Evolutionary conservation across 2,113 vertebrate species (phyloP).

Genomic region (Nipponia nippon): DNA sequence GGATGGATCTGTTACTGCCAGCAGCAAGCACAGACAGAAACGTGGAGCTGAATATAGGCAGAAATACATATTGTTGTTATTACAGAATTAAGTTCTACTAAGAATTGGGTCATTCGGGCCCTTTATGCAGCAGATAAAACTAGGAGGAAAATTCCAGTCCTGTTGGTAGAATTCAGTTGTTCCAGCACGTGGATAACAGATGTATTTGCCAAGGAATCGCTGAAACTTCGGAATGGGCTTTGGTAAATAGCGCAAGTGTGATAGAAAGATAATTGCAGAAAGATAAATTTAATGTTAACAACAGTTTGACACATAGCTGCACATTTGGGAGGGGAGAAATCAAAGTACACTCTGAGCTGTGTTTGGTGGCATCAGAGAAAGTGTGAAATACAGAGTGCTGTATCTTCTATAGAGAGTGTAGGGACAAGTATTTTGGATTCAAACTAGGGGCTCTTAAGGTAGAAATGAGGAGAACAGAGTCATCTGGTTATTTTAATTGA

Average conservation of each 20-base stretch:
- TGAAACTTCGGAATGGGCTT: neutral
- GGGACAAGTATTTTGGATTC: neutral
- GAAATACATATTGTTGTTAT: neutral
- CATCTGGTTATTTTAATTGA: neutral
- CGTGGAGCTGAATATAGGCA: neutral
- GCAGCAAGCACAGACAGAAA: neutral
- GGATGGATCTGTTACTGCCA: neutral
- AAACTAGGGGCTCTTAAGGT: neutral
- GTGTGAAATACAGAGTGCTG: neutral
- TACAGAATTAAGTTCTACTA: neutral
- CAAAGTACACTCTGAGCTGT: neutral
- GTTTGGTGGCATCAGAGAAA: neutral
- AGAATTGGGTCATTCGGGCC: neutral
- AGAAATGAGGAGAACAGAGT: neutral
- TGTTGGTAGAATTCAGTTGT: neutral
- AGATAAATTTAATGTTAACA: neutral
- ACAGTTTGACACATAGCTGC: neutral
- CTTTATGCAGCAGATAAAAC: neutral
- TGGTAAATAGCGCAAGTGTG: neutral
- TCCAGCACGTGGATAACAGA: neutral
- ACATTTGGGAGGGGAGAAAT: neutral
- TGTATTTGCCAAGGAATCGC: neutral
- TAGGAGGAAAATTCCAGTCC: neutral
- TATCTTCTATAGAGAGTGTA: neutral
- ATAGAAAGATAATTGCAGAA: neutral